A percentile compares a stretch with the other conserved stretches of the same genome.
phyloP scores from a whole-genome alignment of 2,888 invertebrate genomes.

The Panzeria rudis region DNA sequence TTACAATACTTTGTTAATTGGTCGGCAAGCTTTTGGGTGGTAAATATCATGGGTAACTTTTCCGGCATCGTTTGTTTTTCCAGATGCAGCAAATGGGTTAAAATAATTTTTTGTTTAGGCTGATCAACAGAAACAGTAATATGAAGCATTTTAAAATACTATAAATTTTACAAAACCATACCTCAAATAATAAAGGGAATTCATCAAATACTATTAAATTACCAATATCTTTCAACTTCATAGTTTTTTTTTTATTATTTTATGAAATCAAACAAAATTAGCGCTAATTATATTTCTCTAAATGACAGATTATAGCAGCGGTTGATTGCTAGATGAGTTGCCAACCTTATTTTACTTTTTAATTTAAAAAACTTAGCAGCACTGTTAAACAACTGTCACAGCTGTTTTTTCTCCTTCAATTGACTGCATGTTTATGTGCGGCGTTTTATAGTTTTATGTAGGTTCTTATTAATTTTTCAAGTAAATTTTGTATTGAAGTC shows the following conservation, averaged over 20 bases:
- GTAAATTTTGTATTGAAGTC: conserved; percentile 18
- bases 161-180: conserved; percentile 28
- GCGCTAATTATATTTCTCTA: too few relatives aligned
- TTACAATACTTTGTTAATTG: conserved; percentile 57
- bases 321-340: conserved; percentile 5
- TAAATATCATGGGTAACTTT: conserved; percentile 68
- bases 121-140: conserved; percentile 16
- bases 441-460: background rate
- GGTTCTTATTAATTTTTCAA: background rate
- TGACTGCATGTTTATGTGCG: conserved; percentile 13
- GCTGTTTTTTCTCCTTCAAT: conserved; percentile 15
- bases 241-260: conserved; percentile 7
- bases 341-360: background rate
- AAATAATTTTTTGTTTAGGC: conserved; percentile 69
- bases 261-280: background rate
- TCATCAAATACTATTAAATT: conserved; percentile 69
- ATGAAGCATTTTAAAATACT: background rate
- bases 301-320: conserved; percentile 1
- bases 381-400: conserved; percentile 15
- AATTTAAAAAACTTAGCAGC: conserved; percentile 14
- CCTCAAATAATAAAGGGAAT: conserved; percentile 63
- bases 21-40: conserved; percentile 56
- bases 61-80: conserved; percentile 59
- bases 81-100: conserved; percentile 68
- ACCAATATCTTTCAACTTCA: conserved; percentile 69